A percentile compares a stretch with the other conserved stretches of the same genome.
phyloP scores from a whole-genome alignment of 2,888 invertebrate genomes.

The Rhagophthalmus giganteus region DNA sequence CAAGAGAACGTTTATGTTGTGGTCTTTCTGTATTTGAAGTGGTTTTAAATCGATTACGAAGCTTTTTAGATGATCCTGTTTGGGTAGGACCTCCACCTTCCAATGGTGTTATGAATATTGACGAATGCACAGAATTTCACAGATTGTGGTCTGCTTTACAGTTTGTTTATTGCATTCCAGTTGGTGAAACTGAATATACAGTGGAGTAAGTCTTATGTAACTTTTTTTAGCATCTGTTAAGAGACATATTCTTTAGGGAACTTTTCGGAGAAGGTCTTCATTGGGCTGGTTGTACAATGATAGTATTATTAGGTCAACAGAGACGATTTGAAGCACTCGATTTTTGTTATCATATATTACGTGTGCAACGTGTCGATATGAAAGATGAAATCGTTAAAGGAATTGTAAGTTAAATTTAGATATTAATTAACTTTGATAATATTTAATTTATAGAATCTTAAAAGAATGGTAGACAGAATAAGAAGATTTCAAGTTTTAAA shows the following conservation, averaged over 20 bases:
- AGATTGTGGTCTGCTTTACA: conserved; percentile 95
- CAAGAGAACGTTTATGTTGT: conserved; percentile 95
- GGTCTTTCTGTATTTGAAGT: conserved; percentile 97
- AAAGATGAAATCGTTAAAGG: conserved; percentile 95
- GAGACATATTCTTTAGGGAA: conserved; percentile 63
- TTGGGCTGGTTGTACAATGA: conserved; percentile 98
- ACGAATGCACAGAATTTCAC: conserved; percentile 97
- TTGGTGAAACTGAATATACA: conserved; percentile 93
- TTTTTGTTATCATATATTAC: conserved; percentile 96
- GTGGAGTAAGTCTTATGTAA: conserved; percentile 78
- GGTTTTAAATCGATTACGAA: conserved; percentile 83
- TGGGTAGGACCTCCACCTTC: conserved; percentile 89
- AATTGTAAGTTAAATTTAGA: conserved; percentile 71
- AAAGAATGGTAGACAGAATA: conserved; percentile 96
- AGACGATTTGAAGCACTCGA: conserved; percentile 95
- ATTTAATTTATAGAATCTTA: conserved; percentile 71
- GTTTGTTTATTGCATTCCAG: conserved; percentile 97
- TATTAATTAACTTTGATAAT: conserved; percentile 3
- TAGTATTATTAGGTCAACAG: conserved; percentile 92
- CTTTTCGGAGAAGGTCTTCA: conserved; percentile 97
- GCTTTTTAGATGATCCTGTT: conserved; percentile 84
- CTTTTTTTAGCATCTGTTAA: no score
- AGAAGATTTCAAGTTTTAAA: conserved; percentile 97
- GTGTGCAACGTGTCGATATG: conserved; percentile 94
- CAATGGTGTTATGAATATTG: conserved; percentile 94